A percentile compares a stretch with the other conserved stretches of the same genome.
Evolutionary conservation across 2,888 invertebrate species (phyloP).

Genomic region (Neoaliturus tenellus): DNA sequence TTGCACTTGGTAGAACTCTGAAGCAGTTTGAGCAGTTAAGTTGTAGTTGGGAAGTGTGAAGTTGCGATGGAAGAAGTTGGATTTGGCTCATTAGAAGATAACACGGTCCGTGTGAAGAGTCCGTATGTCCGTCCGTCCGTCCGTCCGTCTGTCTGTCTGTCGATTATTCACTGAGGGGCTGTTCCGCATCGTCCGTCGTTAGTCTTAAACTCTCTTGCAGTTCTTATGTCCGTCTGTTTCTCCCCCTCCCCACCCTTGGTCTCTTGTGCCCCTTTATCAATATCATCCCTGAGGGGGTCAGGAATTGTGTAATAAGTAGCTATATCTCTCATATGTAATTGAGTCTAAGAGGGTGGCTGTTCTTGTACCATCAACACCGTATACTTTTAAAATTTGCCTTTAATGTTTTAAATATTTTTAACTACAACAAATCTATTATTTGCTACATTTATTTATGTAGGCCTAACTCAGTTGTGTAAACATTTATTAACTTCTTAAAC

Average conservation of each 20-base stretch:
- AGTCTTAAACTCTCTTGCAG: constrained; percentile 41
- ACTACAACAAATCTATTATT: too few species aligned
- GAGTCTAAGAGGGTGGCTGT: background rate
- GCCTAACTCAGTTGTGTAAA: too few species aligned
- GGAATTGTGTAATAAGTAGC: background rate
- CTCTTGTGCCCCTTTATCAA: constrained; percentile 32
- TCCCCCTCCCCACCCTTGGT: background rate
- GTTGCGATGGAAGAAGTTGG: constrained; percentile 32
- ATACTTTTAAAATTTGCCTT: too few species aligned
- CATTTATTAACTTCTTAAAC: too few species aligned
- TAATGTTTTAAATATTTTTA: too few species aligned
- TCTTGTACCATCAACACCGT: background rate
- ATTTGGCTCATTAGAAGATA: constrained; percentile 58
- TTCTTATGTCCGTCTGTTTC: constrained; percentile 35
- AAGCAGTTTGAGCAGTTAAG: background rate
- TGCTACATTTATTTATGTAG: too few species aligned
- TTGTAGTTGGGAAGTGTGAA: constrained; percentile 5
- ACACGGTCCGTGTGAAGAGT: constrained; percentile 55
- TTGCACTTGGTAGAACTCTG: background rate
- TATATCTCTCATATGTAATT: background rate
- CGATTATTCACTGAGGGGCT: constrained; percentile 56
- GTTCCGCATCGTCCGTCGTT: constrained; percentile 50
- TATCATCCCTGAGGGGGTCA: background rate
- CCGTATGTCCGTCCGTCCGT: constrained; percentile 49
- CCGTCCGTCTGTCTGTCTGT: constrained; percentile 40